Evolutionary conservation across 2,113 vertebrate genomes (phyloP), one percentile per base, ranked within the genome.

Genomic region (Periophthalmodon schlosseri): DNA sequence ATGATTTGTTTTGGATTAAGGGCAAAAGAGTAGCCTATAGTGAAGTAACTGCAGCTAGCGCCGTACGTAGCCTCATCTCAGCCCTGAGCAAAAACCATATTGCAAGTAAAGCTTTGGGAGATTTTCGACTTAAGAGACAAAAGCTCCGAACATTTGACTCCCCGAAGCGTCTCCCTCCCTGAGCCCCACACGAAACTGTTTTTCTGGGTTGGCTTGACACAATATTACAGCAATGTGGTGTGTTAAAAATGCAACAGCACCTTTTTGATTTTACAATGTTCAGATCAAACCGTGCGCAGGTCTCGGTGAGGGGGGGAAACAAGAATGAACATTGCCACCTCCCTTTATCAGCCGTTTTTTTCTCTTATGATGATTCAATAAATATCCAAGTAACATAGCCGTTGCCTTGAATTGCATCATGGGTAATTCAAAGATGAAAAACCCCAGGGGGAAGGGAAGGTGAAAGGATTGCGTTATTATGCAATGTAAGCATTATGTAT

Each of bases 391-490:
- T 69, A 70, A 79, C 77, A 78, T 76, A 80, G 84, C 79, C 72
- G 36, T 93, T 93, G 81, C 91, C 75, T 80, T 78, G 49, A 49
- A 56, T 93, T 94, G 89, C 91, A 89, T 93, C 92, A 94, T 78
- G 72, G 75, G 81, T 75, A 79, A 52, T 28, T 68, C 73, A 66
- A 72, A 86, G 79, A 90, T 69, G 68, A 60, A 14, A 44, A 73
- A 44, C 71, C 78, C 64, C 54, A 34, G 64, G 28, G 44, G 56
- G 28, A 68, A 63, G 49, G 39, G 75, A 28, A 70, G 67, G 71
- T 68, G 69, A 69, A 50, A 76, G 67, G 24, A 9, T 69, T 71
- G 64, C 76, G 77, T 39, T 64, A 60, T 58, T 79, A 66, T 39
- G 72, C 66, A 69, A 63, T 77, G 74, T 39, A 39, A 47, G 44